Conservation (phyloP, 2,888 invertebrate genomes). For the Venustoraphidia nigricollis region DNA sequence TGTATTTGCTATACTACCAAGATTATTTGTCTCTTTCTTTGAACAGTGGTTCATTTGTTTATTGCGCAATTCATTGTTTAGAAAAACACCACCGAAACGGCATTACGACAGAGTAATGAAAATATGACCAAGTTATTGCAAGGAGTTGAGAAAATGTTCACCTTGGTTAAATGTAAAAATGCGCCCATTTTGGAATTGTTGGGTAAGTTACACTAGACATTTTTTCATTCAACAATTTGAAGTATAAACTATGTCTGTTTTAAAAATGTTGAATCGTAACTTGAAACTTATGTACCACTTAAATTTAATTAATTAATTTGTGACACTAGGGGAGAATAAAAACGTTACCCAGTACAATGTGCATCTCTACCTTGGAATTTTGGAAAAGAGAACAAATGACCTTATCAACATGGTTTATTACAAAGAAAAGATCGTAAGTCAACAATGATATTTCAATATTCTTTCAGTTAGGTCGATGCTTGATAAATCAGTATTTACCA, state of each 20-base stretch:
- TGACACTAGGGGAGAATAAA: constrained; percentile 41
- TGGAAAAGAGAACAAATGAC: constrained; percentile 59
- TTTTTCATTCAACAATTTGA: not conserved
- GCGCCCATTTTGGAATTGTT: constrained; percentile 55
- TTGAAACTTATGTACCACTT: too few relatives aligned
- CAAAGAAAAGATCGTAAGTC: constrained; percentile 17
- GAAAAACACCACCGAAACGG: constrained; percentile 7
- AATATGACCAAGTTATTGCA: constrained; percentile 25
- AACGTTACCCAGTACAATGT: constrained; percentile 61
- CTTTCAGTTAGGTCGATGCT: too few relatives aligned
- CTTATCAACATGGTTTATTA: constrained; percentile 39
- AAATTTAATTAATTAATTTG: not conserved
- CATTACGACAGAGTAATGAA: constrained; percentile 19
- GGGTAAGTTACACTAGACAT: constrained; percentile 22
- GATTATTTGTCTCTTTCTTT: too few relatives aligned
- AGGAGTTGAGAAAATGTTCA: constrained; percentile 37
- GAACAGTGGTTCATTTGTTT: too few relatives aligned
- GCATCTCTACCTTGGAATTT: constrained; percentile 62
- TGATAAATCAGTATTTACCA: too few relatives aligned
- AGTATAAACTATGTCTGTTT: not conserved
- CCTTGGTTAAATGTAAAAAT: constrained; percentile 54
- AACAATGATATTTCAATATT: not conserved
- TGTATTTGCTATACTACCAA: too few relatives aligned
- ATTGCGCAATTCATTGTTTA: too few relatives aligned
- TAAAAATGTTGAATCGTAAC: not conserved